Conservation (phyloP, 2,797 vertebrate genomes). For the Esox lucius region DNA sequence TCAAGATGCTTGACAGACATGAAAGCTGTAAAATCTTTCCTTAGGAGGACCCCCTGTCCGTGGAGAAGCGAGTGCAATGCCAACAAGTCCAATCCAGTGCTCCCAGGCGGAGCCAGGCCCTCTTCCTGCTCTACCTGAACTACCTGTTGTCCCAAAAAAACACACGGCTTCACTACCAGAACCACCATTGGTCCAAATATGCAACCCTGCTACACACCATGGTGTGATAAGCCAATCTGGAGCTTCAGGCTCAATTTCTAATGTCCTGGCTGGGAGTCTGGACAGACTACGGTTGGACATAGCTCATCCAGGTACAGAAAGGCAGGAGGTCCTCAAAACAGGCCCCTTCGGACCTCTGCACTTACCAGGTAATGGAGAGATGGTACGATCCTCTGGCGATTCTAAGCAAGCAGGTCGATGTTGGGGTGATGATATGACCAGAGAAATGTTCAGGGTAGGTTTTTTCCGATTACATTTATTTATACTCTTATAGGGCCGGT, state of each 20-base stretch:
- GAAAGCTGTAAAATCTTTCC: constrained; percentile 17
- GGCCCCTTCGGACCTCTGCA: constrained; percentile 13
- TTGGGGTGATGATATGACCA: constrained; percentile 15
- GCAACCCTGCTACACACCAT: constrained; percentile 14
- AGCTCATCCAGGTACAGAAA: constrained; percentile 21
- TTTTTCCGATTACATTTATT: not conserved
- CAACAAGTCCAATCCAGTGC: constrained; percentile 64
- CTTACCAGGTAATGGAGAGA: not conserved
- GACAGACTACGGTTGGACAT: constrained; percentile 50
- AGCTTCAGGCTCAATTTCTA: constrained; percentile 13
- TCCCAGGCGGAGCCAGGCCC: constrained; percentile 40
- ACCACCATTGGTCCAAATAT: not conserved
- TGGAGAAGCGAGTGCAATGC: constrained; percentile 38
- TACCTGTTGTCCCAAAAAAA: not conserved
- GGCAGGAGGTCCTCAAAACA: constrained; percentile 13
- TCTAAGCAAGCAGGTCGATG: constrained; percentile 21
- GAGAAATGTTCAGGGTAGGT: constrained; percentile 30
- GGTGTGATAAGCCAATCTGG: not conserved
- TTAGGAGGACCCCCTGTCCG: constrained; percentile 42
- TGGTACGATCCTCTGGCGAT: constrained; percentile 20
- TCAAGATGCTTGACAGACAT: not conserved
- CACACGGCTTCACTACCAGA: constrained; percentile 33
- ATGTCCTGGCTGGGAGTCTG: constrained; percentile 50
- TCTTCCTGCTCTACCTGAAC: constrained; percentile 32
- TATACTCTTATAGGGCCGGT: not conserved